Percentiles rank a stretch among this genome's conserved stretches.
phyloP scores from a whole-genome alignment of 2,113 vertebrate genomes.

The Mixornis gularis region DNA sequence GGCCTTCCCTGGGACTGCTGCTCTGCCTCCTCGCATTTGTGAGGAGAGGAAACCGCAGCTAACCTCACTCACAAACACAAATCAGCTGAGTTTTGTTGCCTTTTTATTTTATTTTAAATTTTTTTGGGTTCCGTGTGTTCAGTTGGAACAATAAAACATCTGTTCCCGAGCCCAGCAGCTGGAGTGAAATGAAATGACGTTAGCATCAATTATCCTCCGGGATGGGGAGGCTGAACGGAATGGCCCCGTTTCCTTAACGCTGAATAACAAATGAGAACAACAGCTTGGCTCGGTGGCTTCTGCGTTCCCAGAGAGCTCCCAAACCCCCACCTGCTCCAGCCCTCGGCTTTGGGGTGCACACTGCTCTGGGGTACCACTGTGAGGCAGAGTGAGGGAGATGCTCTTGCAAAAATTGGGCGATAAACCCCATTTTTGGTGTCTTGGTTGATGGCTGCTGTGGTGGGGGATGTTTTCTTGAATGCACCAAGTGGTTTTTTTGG shows the following conservation, averaged over 20 bases:
- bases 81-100: neutral
- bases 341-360: accelerated
- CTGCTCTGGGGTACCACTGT: neutral
- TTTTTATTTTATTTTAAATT: too few relatives aligned
- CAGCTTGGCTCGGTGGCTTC: neutral
- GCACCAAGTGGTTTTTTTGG: neutral
- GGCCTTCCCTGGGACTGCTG: neutral
- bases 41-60: neutral
- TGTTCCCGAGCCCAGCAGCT: conserved; percentile 72
- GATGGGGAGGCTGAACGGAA: neutral
- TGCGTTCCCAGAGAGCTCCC: neutral
- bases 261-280: conserved; percentile 31
- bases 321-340: neutral
- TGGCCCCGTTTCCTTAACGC: neutral
- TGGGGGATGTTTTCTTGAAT: neutral
- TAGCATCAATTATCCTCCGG: conserved; percentile 64
- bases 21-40: neutral
- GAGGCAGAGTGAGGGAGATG: neutral
- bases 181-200: conserved; percentile 60
- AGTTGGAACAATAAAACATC: conserved; percentile 74
- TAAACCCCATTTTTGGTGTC: neutral
- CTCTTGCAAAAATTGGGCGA: neutral
- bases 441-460: accelerated
- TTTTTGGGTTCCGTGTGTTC: neutral
- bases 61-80: neutral